phyloP scores from a whole-genome alignment of 2,797 vertebrate species.

The Tarsius wallacei region DNA sequence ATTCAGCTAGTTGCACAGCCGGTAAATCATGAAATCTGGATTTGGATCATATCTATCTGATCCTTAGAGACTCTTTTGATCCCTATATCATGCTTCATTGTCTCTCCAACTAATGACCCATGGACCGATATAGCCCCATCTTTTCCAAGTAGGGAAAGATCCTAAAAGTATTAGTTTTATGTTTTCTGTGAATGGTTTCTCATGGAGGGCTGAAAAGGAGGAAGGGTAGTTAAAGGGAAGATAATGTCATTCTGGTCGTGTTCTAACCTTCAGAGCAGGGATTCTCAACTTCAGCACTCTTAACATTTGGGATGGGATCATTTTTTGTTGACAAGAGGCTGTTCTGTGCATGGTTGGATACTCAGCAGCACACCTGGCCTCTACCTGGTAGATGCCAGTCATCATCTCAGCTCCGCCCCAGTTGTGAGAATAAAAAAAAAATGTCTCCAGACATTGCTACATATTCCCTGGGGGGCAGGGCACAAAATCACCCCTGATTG shows the following conservation, averaged over 20 bases:
- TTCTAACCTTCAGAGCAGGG: background rate
- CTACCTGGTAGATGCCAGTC: background rate
- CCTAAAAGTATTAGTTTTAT: background rate
- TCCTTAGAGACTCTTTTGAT: background rate
- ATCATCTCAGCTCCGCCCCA: background rate
- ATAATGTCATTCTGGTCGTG: background rate
- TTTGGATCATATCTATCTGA: background rate
- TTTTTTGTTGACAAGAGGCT: background rate
- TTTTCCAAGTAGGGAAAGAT: background rate
- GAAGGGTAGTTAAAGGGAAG: background rate
- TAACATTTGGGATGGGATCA: background rate
- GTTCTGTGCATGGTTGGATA: background rate
- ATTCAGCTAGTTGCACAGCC: background rate
- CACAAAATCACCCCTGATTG: background rate
- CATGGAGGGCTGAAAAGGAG: background rate
- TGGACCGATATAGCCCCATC: background rate
- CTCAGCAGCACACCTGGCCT: background rate
- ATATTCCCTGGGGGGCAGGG: background rate
- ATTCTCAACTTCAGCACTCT: background rate
- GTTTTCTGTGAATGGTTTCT: background rate
- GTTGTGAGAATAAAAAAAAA: background rate
- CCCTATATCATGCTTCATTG: background rate
- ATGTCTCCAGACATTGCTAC: background rate
- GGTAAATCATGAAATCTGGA: background rate
- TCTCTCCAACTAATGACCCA: fast-evolving